These are phyloP conservation scores for Actinernus sp. DNA, from an alignment of 92 coral and sea anemone species.

Conservation along the genomic window DNA sequence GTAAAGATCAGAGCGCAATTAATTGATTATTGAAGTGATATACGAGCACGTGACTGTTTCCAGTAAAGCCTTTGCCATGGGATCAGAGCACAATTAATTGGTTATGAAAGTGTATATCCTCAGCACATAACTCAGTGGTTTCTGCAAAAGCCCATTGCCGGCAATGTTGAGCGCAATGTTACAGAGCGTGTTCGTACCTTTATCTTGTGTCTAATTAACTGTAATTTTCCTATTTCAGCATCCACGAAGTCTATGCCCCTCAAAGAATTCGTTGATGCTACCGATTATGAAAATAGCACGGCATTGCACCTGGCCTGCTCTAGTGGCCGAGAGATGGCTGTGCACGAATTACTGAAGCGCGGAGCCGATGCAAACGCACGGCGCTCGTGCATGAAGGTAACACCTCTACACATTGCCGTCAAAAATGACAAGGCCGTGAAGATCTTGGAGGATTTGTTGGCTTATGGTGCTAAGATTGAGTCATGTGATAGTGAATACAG, in stretches of 20 bases:
- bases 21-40: no score
- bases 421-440: conserved; percentile 57
- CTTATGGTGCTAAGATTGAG: conserved; percentile 72
- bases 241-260: conserved; percentile 16
- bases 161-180: no score
- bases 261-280: conserved; percentile 29
- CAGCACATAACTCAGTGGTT: no score
- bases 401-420: conserved; percentile 82
- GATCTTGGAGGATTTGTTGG: conserved; percentile 50
- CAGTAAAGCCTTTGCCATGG: no score
- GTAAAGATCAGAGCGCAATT: no score
- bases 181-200: no score
- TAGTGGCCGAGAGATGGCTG: conserved; percentile 41
- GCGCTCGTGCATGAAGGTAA: conserved; percentile 3
- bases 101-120: no score
- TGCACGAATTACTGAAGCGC: conserved; percentile 52
- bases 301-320: conserved; percentile 54
- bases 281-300: conserved; percentile 59
- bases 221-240: conserved; percentile 19
- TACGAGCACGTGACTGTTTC: no score
- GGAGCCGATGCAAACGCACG: conserved; percentile 67
- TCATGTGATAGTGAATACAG: conserved; percentile 41
- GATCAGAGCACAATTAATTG: no score
- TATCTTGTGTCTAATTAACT: background rate
- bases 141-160: no score